Conservation (phyloP, 1,140 invertebrate species). For the Drosophila obscura region DNA sequence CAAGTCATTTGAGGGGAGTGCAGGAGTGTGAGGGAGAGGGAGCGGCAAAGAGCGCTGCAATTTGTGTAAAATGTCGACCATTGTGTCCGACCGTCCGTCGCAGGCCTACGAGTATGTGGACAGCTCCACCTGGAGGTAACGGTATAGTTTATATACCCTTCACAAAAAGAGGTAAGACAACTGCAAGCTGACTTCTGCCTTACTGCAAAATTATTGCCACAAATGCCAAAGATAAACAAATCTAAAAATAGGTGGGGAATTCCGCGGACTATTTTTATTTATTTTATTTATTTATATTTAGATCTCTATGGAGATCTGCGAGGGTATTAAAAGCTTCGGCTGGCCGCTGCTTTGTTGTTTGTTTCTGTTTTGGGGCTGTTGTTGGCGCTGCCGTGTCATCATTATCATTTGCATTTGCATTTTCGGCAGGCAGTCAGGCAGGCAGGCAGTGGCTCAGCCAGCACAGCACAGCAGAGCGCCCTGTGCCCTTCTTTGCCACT, state of each 20-base stretch:
- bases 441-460: too few relatives aligned
- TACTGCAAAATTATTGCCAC: too few relatives aligned
- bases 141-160: too few relatives aligned
- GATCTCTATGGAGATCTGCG: not conserved
- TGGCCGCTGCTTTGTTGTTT: conserved; percentile 5
- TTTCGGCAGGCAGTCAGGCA: conserved; percentile 42
- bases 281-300: too few relatives aligned
- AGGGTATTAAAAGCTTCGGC: conserved; percentile 1
- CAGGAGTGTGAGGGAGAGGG: conserved; percentile 1
- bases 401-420: conserved; percentile 78
- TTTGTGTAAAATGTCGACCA: conserved; percentile 77
- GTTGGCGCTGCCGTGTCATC: conserved; percentile 47
- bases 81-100: conserved; percentile 29
- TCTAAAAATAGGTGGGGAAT: too few relatives aligned
- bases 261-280: too few relatives aligned
- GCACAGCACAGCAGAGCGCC: too few relatives aligned
- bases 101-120: conserved; percentile 21
- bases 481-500: too few relatives aligned
- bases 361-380: conserved; percentile 18
- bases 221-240: too few relatives aligned
- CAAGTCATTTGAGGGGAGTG: conserved; percentile 43
- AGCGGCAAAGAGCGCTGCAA: conserved; percentile 51
- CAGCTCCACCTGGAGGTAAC: not conserved
- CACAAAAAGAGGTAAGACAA: not conserved
- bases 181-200: not conserved